phyloP scores from a whole-genome alignment of 2,113 vertebrate genomes.

The Serilophus lunatus region DNA sequence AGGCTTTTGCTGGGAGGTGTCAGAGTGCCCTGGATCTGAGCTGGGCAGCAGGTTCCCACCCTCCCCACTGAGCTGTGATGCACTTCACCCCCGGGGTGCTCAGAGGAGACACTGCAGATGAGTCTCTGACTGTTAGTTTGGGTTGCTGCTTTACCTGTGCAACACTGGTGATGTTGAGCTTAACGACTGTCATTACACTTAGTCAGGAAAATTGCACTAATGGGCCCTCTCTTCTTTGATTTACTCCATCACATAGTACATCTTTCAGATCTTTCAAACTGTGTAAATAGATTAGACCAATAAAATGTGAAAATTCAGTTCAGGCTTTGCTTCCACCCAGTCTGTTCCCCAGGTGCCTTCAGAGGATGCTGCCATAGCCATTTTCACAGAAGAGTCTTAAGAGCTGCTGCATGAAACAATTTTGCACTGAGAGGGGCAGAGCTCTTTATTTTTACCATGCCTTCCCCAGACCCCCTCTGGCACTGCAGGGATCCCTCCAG shows the following conservation, averaged over 20 bases:
- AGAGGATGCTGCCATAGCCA: not conserved
- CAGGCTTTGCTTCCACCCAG: not conserved
- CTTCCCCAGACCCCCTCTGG: not conserved
- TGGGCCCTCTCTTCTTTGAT: not conserved
- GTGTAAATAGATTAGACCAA: not conserved
- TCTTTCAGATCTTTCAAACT: not conserved
- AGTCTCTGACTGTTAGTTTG: not conserved
- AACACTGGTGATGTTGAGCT: not conserved
- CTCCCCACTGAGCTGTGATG: fast-evolving
- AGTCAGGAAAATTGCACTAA: not conserved
- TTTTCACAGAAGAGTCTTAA: not conserved
- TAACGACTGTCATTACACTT: not conserved
- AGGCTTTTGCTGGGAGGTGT: too few species aligned
- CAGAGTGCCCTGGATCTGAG: not conserved
- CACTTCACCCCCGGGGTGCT: not conserved
- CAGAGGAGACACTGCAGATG: not conserved
- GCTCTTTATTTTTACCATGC: slow-evolving; percentile 46
- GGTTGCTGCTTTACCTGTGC: slow-evolving; percentile 23
- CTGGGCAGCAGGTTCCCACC: not conserved
- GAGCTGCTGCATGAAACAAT: not conserved
- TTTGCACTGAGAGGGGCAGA: slow-evolving; percentile 23
- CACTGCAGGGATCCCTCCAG: not conserved
- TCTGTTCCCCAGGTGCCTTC: not conserved
- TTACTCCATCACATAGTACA: not conserved
- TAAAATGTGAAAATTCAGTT: slow-evolving; percentile 52